Evolutionary conservation across 2,888 invertebrate species (phyloP).

Genomic region (Tetranychus piercei): DNA sequence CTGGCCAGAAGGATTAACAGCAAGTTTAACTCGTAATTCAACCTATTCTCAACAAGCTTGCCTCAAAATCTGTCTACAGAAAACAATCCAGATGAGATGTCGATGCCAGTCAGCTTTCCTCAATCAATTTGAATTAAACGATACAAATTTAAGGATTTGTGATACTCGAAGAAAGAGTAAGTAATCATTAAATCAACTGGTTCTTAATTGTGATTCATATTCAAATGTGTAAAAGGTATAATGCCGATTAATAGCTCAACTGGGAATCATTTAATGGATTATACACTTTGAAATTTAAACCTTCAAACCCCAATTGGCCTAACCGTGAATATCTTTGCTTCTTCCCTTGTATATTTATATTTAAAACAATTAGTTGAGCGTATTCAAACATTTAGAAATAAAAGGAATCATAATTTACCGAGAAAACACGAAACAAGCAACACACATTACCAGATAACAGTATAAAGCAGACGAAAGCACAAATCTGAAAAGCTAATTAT

Average conservation of each 20-base stretch:
- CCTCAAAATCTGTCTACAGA: constrained; percentile 23
- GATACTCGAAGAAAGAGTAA: constrained; percentile 18
- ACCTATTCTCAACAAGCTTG: constrained; percentile 24
- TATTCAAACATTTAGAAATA: too few relatives aligned
- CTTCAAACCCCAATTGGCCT: too few relatives aligned
- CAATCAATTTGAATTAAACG: constrained; percentile 21
- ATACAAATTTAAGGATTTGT: constrained; percentile 19
- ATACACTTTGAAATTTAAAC: background rate
- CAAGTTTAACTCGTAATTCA: constrained; percentile 19
- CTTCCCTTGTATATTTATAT: too few relatives aligned
- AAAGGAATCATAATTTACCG: too few relatives aligned
- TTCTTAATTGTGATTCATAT: background rate
- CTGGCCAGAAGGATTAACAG: constrained; percentile 20
- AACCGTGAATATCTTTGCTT: too few relatives aligned
- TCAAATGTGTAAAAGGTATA: background rate
- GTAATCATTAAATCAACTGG: background rate
- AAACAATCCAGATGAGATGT: constrained; percentile 22
- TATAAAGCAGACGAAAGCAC: too few relatives aligned
- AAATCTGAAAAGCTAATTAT: too few relatives aligned
- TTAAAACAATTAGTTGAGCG: too few relatives aligned
- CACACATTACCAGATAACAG: too few relatives aligned
- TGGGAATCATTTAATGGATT: background rate
- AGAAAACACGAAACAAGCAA: too few relatives aligned
- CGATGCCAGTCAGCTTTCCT: constrained; percentile 22
- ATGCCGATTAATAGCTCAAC: background rate